These are phyloP conservation scores for Penaeus vannamei DNA, from an alignment of 1,140 invertebrate species.

Conservation along the genomic window DNA sequence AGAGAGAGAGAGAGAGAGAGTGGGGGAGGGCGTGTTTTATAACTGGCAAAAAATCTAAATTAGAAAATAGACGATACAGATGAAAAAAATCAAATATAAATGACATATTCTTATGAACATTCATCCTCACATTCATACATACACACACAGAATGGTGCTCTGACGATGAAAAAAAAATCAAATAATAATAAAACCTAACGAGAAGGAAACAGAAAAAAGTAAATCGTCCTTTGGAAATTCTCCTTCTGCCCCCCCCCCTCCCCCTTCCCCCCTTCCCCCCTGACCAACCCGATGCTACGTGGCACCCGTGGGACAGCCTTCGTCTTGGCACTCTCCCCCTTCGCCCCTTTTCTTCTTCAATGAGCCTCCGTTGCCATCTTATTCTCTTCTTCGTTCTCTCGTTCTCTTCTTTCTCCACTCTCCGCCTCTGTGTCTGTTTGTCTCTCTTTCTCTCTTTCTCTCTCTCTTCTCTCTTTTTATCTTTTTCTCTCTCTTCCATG, in stretches of 20 bases:
- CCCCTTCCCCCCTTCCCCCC: not conserved
- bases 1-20: not conserved
- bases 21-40: not conserved
- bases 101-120: not conserved
- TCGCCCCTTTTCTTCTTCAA: too few species aligned
- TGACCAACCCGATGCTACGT: too few species aligned
- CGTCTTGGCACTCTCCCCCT: too few species aligned
- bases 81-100: not conserved
- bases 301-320: too few species aligned
- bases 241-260: not conserved
- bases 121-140: not conserved
- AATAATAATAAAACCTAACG: not conserved
- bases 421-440: not conserved
- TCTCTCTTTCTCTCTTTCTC: conserved; percentile 8
- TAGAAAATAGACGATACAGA: not conserved
- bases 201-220: not conserved
- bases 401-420: not conserved
- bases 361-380: too few species aligned
- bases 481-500: not conserved
- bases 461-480: not conserved
- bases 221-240: not conserved
- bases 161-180: not conserved
- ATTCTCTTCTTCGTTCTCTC: too few species aligned
- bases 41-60: not conserved
- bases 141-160: not conserved